These are phyloP conservation scores for Synanthedon tipuliformis DNA, from an alignment of 2,888 invertebrate genomes.

Conservation along the genomic window DNA sequence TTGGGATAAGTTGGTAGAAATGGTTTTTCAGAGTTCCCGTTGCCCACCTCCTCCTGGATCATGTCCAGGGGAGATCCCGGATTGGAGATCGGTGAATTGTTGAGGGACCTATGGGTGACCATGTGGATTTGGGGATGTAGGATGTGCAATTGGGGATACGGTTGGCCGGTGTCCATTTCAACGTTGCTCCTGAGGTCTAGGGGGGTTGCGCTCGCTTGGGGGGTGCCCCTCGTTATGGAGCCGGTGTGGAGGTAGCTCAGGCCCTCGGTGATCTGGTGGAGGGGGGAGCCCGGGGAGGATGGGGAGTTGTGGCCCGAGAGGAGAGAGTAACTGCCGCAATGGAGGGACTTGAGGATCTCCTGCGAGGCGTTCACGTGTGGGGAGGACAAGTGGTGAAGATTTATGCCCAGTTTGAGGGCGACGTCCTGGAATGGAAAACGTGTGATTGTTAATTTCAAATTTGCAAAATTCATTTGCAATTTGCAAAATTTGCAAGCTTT, in stretches of 20 bases:
- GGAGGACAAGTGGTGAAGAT: slow-evolving; percentile 44
- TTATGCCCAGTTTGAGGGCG: slow-evolving; percentile 66
- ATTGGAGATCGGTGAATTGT: slow-evolving; percentile 73
- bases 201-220: slow-evolving; percentile 69
- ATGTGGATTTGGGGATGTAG: slow-evolving; percentile 53
- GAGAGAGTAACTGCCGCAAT: slow-evolving; percentile 35
- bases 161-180: slow-evolving; percentile 62
- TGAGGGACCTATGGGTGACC: slow-evolving; percentile 66
- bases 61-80: slow-evolving; percentile 80
- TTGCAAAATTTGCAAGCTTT: no score
- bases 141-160: slow-evolving; percentile 40
- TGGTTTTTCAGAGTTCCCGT: slow-evolving; percentile 35
- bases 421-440: slow-evolving; percentile 34
- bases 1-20: slow-evolving; percentile 29
- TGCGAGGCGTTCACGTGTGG: slow-evolving; percentile 40
- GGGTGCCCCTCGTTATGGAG: slow-evolving; percentile 75
- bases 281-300: slow-evolving; percentile 53
- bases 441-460: neutral
- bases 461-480: no score
- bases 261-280: slow-evolving; percentile 76
- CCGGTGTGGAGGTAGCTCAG: slow-evolving; percentile 82
- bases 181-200: slow-evolving; percentile 63
- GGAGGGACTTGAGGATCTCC: slow-evolving; percentile 36
- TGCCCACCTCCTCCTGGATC: slow-evolving; percentile 76
- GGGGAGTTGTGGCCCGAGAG: slow-evolving; percentile 35